Conservation (phyloP, 1,140 invertebrate species). For the Drosophila miranda region DNA sequence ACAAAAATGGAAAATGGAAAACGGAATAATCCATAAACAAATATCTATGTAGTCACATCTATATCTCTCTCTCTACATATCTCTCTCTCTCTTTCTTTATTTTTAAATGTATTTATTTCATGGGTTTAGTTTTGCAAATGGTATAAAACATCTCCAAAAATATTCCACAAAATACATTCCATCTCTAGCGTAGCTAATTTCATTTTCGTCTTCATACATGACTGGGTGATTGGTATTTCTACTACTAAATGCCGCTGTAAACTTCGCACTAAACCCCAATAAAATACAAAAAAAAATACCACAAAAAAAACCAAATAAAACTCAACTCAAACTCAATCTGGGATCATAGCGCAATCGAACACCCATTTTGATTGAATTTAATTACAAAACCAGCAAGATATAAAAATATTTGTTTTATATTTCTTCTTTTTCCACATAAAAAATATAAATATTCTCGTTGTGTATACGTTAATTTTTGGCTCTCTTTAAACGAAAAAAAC, state of each 20-base stretch:
- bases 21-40: constrained; percentile 6
- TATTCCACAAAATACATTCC: background rate
- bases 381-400: constrained; percentile 44
- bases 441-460: constrained; percentile 36
- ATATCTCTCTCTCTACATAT: constrained; percentile 18
- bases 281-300: constrained; percentile 12
- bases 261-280: constrained; percentile 74
- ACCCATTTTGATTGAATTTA: constrained; percentile 54
- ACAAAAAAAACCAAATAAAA: constrained; percentile 22
- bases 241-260: constrained; percentile 76
- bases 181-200: constrained; percentile 34
- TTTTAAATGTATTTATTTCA: constrained; percentile 28
- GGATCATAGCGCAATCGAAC: constrained; percentile 58
- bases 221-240: constrained; percentile 74
- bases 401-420: constrained; percentile 64
- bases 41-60: constrained; percentile 37
- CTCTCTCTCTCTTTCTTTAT: constrained; percentile 1
- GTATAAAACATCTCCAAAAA: background rate
- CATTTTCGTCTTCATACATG: constrained; percentile 42
- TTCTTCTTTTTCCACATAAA: constrained; percentile 66
- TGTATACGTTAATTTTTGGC: constrained; percentile 48
- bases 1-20: constrained; percentile 10
- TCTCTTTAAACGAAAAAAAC: constrained; percentile 25
- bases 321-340: constrained; percentile 51
- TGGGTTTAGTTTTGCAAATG: constrained; percentile 36